Evolutionary conservation across 2,888 invertebrate genomes (phyloP).

Genomic region (Cephus nigrinus): DNA sequence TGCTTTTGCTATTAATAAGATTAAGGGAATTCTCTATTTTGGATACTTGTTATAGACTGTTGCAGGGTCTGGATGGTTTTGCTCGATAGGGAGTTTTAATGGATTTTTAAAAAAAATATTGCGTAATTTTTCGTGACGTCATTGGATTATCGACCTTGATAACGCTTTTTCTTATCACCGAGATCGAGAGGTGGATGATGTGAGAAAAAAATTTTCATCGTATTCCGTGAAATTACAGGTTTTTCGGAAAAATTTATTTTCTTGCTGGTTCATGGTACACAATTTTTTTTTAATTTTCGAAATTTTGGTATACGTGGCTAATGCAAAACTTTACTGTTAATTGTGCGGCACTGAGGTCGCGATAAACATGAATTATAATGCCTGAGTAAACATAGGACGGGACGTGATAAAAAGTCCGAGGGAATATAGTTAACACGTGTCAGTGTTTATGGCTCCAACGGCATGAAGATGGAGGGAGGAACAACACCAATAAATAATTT

Average conservation of each 20-base stretch:
- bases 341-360: background rate
- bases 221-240: background rate
- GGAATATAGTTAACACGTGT: background rate
- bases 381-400: background rate
- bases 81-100: background rate
- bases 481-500: background rate
- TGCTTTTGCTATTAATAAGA: slow-evolving; percentile 55
- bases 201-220: background rate
- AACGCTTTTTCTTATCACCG: background rate
- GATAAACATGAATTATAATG: background rate
- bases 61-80: background rate
- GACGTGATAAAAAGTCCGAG: background rate
- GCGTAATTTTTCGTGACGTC: background rate
- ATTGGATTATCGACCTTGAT: background rate
- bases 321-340: background rate
- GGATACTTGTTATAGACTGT: slow-evolving; percentile 19
- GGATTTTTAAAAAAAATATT: background rate
- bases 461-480: background rate
- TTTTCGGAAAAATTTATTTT: background rate
- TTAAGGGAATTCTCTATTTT: slow-evolving; percentile 48
- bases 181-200: background rate
- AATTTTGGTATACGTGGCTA: background rate
- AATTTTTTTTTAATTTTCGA: background rate
- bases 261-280: background rate
- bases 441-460: background rate